Percentiles rank a stretch among this genome's conserved stretches.
Conservation (phyloP, 2,113 vertebrate species). For the Emydocephalus ijimae region DNA sequence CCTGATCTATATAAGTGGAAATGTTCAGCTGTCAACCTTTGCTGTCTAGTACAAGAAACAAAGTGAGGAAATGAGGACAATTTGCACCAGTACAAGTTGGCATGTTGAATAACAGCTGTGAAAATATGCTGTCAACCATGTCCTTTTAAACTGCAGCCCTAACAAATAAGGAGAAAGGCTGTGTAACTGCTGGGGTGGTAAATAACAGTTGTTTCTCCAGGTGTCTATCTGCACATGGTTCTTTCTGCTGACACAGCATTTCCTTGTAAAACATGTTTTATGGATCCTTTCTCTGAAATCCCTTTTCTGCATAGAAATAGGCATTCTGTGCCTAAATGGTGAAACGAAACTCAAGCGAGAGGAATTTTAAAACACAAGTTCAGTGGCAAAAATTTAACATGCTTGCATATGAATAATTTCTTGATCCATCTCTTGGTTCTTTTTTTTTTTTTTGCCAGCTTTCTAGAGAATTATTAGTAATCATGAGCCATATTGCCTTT, state of each 20-base stretch:
- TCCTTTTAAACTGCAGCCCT: background rate
- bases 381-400: background rate
- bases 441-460: background rate
- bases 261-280: background rate
- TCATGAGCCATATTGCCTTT: background rate
- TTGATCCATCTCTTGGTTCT: background rate
- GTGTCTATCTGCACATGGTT: background rate
- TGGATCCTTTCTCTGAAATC: background rate
- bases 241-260: background rate
- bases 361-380: background rate
- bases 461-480: background rate
- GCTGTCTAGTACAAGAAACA: background rate
- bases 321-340: background rate
- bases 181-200: background rate
- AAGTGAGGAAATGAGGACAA: constrained; percentile 4
- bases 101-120: constrained; percentile 2
- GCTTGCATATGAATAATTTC: background rate
- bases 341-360: background rate
- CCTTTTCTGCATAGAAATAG: background rate
- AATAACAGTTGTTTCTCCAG: background rate
- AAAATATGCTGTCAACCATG: background rate
- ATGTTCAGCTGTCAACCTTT: constrained; percentile 13
- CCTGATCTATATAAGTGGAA: constrained; percentile 36
- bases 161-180: background rate
- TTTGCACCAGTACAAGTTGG: background rate